Percentiles rank a stretch among this genome's conserved stretches.
These are phyloP conservation scores for Opisthocomus hoazin DNA, from an alignment of 2,113 vertebrate genomes.

Conservation along the genomic window DNA sequence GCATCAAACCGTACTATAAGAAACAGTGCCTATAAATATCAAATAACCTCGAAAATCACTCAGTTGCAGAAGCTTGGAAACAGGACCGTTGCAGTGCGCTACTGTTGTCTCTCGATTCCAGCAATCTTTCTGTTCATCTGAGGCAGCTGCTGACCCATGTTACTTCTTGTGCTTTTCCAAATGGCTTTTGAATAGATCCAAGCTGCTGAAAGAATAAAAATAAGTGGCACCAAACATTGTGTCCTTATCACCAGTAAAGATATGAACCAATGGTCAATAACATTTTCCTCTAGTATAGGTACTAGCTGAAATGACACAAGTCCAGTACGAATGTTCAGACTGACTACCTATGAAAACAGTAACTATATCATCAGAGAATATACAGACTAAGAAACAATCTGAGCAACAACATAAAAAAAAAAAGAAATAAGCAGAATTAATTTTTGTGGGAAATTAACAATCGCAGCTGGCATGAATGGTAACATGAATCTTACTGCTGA, in stretches of 20 bases:
- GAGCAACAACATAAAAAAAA: neutral
- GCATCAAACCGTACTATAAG: neutral
- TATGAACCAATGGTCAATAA: neutral
- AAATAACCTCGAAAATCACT: conserved; percentile 14
- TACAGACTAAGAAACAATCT: neutral
- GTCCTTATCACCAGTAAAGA: neutral
- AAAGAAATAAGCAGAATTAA: neutral
- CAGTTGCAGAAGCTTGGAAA: neutral
- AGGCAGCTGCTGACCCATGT: neutral
- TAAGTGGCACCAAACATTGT: neutral
- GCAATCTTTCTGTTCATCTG: neutral
- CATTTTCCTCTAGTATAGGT: neutral
- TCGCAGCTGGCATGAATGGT: neutral
- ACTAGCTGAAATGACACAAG: neutral
- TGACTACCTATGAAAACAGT: neutral
- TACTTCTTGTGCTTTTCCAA: conserved; percentile 15
- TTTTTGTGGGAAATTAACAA: neutral
- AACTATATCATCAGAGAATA: neutral
- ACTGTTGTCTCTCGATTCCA: neutral
- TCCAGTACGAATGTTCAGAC: neutral
- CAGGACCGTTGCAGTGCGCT: neutral
- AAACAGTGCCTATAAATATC: neutral
- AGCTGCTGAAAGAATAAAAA: neutral
- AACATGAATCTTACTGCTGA: neutral
- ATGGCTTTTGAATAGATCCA: neutral